Percentiles rank a stretch among this genome's conserved stretches.
Evolutionary conservation across 2,888 invertebrate species (phyloP).

Genomic region (Scaeva pyrastri): DNA sequence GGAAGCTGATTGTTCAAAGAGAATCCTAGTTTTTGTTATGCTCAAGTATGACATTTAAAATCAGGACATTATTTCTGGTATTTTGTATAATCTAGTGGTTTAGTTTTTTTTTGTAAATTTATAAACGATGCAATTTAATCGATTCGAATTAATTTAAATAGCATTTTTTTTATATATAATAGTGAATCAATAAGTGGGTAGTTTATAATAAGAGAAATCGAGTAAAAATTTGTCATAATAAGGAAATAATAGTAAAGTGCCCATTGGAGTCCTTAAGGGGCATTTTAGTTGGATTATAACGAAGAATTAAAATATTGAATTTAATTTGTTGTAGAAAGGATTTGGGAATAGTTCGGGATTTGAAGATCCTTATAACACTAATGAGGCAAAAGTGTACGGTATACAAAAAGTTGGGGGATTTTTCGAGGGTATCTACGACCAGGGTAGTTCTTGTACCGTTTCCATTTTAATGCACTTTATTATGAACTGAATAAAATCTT

Average conservation of each 20-base stretch:
- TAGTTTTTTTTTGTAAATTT: not conserved
- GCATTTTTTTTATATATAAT: too few relatives aligned
- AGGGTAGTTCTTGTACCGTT: too few relatives aligned
- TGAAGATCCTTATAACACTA: too few relatives aligned
- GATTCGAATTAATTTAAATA: slow-evolving; percentile 50
- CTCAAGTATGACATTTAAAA: slow-evolving; percentile 23
- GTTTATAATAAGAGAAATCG: not conserved
- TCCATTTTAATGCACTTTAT: too few relatives aligned
- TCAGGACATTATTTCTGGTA: slow-evolving; percentile 30
- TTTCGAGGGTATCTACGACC: too few relatives aligned
- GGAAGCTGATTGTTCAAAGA: slow-evolving; percentile 19
- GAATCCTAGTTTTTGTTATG: not conserved
- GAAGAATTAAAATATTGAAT: not conserved
- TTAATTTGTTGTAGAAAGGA: too few relatives aligned
- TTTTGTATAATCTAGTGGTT: not conserved
- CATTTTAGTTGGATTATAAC: not conserved
- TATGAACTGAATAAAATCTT: too few relatives aligned
- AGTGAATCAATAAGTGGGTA: not conserved
- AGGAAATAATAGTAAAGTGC: not conserved
- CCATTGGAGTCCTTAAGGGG: not conserved
- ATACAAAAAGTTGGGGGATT: too few relatives aligned
- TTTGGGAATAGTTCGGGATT: too few relatives aligned
- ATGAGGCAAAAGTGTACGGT: too few relatives aligned
- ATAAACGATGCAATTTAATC: slow-evolving; percentile 44
- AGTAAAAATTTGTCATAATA: not conserved